Evolutionary conservation across 1,140 invertebrate genomes (phyloP).

Genomic region (Chionoecetes opilio): DNA sequence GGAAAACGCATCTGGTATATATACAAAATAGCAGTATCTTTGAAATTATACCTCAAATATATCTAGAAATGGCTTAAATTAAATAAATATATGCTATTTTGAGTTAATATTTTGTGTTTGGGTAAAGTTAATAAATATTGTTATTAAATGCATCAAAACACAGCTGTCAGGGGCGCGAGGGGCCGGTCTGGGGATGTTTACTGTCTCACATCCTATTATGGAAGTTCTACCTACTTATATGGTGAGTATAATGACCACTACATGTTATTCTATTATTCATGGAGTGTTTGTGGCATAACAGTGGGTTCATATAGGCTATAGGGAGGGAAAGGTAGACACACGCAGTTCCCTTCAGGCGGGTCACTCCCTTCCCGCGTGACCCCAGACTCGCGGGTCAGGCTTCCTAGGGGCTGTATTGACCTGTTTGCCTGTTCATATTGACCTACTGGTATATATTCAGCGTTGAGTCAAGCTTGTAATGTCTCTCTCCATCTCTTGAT

Average conservation of each 20-base stretch:
- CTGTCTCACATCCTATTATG: conserved; percentile 60
- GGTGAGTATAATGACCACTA: conserved; percentile 2
- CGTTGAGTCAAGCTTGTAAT: no score
- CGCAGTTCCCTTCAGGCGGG: neutral
- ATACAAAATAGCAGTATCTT: neutral
- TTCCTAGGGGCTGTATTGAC: no score
- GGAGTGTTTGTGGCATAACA: neutral
- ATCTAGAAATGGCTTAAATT: no score
- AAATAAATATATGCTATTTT: neutral
- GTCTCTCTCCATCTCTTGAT: no score
- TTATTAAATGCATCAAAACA: conserved; percentile 77
- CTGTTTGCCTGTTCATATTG: no score
- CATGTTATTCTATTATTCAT: neutral
- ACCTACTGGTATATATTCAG: no score
- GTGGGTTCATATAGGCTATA: neutral
- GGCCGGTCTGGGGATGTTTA: conserved; percentile 42
- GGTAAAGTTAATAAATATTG: neutral
- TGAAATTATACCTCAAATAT: neutral
- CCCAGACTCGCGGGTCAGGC: neutral
- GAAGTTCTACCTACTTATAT: conserved; percentile 77
- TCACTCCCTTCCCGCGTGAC: neutral
- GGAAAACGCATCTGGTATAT: neutral
- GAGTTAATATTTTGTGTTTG: neutral
- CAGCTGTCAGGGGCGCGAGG: conserved; percentile 71
- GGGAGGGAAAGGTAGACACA: neutral